Conservation (phyloP, 2,888 invertebrate genomes). For the Latrodectus hesperus region DNA sequence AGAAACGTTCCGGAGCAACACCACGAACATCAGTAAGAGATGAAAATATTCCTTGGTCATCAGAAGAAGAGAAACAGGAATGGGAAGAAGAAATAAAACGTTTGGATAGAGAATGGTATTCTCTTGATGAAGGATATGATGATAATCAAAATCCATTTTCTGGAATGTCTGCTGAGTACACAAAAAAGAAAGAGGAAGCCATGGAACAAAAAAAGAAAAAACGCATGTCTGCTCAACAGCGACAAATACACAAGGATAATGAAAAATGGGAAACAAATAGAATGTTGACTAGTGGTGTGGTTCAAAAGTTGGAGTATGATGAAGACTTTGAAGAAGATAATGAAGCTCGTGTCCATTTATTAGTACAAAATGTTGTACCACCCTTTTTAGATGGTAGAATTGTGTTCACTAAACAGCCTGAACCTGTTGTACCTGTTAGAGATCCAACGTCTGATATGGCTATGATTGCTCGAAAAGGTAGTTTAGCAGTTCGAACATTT, state of each 20-base stretch:
- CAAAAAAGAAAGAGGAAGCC: slow-evolving; percentile 93
- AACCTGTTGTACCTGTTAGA: slow-evolving; percentile 96
- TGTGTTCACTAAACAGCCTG: slow-evolving; percentile 98
- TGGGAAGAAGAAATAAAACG: slow-evolving; percentile 93
- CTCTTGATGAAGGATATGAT: slow-evolving; percentile 92
- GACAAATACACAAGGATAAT: slow-evolving; percentile 98
- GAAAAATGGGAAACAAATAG: slow-evolving; percentile 99
- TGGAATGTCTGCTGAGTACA: slow-evolving; percentile 91
- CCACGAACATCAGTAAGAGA: slow-evolving; percentile 75
- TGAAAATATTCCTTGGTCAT: slow-evolving; percentile 57
- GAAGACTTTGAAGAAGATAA: slow-evolving; percentile 95
- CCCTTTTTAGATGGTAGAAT: slow-evolving; percentile 99
- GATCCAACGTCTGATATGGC: slow-evolving; percentile 99
- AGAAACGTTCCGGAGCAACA: slow-evolving; percentile 81
- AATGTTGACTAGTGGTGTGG: slow-evolving; percentile 92
- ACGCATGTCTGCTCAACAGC: slow-evolving; percentile 93
- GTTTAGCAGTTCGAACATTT: slow-evolving; percentile 89
- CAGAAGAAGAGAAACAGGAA: slow-evolving; percentile 74
- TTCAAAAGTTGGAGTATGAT: slow-evolving; percentile 88
- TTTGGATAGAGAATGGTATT: slow-evolving; percentile 97
- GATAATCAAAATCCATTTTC: slow-evolving; percentile 95
- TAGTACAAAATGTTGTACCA: slow-evolving; percentile 98
- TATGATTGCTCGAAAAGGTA: slow-evolving; percentile 91
- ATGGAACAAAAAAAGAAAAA: slow-evolving; percentile 92
- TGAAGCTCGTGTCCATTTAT: slow-evolving; percentile 93